Base-by-base conservation (phyloP, 2,113 vertebrate species). In the Pteruthius melanotis region DNA sequence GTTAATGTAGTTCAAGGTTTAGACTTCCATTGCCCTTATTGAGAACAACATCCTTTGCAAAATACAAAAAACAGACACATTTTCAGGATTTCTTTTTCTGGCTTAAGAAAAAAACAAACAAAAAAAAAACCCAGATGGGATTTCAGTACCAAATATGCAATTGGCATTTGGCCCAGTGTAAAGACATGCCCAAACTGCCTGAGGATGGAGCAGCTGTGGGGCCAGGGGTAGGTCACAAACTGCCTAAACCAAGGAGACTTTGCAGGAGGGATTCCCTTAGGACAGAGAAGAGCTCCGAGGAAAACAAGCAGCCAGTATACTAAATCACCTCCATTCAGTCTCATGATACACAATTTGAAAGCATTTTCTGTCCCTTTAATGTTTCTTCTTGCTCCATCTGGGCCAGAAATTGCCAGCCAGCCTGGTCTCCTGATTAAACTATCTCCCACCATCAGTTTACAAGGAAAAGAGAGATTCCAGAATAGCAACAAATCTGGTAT, bases 111-210 rank as follows among this genome's bases (percentile, higher is more conserved):
- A 42, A 45, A 45, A 44, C 19, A 52, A 13, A 12, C 5, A n/a
- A 13, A 53, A 37, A 23, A 21, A 9, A 35, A 60, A 7, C 10
- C 2, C 49, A 88, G 64, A 90, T 56, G 92, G 42, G 22, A 28
- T 83, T 94, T 92, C 76, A 83, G n/a, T 74, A 64, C 60, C 66
- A 95, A 90, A 80, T 75, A 94, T 75, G 72, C 72, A 96, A 44
- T 15, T 96, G 90, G 93, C 88, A 93, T 96, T 86, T 90, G 54
- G 75, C 87, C 68, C 6, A 1, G 54, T 70, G 60, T 78, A 90
- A 90, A 88, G 72, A 89, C 79, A 74, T 94, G 87, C 83, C 88
- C 90, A 92, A 88, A 93, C 17, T 0, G 27, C 79, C 76, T 44
- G 53, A 71, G 83, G 85, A 90, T 7, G 31, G 56, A 95, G 52